A percentile compares a stretch with the other conserved stretches of the same genome.
phyloP scores from a whole-genome alignment of 2,888 invertebrate species.

The Eupeodes luniger region DNA sequence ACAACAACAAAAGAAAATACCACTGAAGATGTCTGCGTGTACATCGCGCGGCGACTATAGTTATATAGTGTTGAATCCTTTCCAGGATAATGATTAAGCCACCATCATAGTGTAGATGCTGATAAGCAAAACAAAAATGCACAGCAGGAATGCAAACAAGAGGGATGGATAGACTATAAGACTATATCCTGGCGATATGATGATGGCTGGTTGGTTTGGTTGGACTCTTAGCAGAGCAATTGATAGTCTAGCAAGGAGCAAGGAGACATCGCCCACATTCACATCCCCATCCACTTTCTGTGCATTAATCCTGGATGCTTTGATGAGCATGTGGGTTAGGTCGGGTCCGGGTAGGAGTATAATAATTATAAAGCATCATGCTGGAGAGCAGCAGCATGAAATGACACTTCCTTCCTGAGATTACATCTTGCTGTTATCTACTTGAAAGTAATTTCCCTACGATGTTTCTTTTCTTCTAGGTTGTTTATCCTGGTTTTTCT shows the following conservation, averaged over 20 bases:
- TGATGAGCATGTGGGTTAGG: slow-evolving; percentile 29
- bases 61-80: slow-evolving; percentile 46
- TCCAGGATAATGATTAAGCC: slow-evolving; percentile 71
- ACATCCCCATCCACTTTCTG: neutral
- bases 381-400: slow-evolving; percentile 70
- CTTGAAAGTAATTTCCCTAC: slow-evolving; percentile 76
- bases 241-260: slow-evolving; percentile 10
- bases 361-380: slow-evolving; percentile 73
- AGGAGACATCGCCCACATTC: neutral
- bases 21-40: slow-evolving; percentile 57
- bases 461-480: slow-evolving; percentile 55
- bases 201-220: neutral
- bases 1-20: slow-evolving; percentile 14
- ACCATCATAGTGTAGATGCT: slow-evolving; percentile 46
- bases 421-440: slow-evolving; percentile 76
- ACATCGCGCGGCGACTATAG: slow-evolving; percentile 20
- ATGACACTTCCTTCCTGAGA: slow-evolving; percentile 77
- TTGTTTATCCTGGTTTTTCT: slow-evolving; percentile 61
- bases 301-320: neutral
- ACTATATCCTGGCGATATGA: slow-evolving; percentile 10
- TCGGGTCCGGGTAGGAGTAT: neutral
- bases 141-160: slow-evolving; percentile 65
- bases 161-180: neutral
- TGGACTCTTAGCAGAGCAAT: slow-evolving; percentile 38
- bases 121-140: slow-evolving; percentile 52